phyloP scores from a whole-genome alignment of 2,888 invertebrate genomes.

The Oxyteleia sp. region DNA sequence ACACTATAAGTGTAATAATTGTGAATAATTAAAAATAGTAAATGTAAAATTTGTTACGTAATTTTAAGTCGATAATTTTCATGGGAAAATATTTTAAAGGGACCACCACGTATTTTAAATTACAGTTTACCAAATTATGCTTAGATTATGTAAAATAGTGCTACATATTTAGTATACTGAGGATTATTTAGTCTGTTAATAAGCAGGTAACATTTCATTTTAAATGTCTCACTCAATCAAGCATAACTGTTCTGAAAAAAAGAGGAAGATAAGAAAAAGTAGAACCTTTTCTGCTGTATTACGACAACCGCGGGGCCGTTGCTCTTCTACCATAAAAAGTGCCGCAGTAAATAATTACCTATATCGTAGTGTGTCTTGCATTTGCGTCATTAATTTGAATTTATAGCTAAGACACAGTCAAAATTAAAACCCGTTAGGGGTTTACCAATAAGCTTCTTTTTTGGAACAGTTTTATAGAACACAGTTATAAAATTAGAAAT shows the following conservation, averaged over 20 bases:
- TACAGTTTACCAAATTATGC: neutral
- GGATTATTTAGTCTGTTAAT: neutral
- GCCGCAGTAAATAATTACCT: slow-evolving; percentile 7
- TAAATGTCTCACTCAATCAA: slow-evolving; percentile 18
- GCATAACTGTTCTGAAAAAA: slow-evolving; percentile 25
- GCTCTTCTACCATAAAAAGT: slow-evolving; percentile 24
- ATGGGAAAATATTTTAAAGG: too few relatives aligned
- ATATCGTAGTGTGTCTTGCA: slow-evolving; percentile 11
- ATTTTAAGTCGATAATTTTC: too few relatives aligned
- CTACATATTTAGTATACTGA: too few relatives aligned
- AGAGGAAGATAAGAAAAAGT: slow-evolving; percentile 16
- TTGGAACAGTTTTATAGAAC: neutral
- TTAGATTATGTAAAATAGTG: too few relatives aligned
- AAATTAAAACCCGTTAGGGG: slow-evolving; percentile 44
- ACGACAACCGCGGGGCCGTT: slow-evolving; percentile 36
- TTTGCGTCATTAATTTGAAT: slow-evolving; percentile 37
- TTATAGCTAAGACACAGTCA: neutral
- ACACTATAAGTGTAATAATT: too few relatives aligned
- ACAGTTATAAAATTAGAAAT: slow-evolving; percentile 23
- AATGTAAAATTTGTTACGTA: too few relatives aligned
- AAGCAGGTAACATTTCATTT: neutral
- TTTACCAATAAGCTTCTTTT: slow-evolving; percentile 14
- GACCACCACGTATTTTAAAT: neutral
- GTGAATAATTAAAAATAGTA: too few relatives aligned
- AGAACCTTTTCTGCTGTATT: slow-evolving; percentile 16